Evolutionary conservation across 2,113 vertebrate species (phyloP), one percentile per base, ranked within the genome.

Genomic region (Vireo altiloquus): DNA sequence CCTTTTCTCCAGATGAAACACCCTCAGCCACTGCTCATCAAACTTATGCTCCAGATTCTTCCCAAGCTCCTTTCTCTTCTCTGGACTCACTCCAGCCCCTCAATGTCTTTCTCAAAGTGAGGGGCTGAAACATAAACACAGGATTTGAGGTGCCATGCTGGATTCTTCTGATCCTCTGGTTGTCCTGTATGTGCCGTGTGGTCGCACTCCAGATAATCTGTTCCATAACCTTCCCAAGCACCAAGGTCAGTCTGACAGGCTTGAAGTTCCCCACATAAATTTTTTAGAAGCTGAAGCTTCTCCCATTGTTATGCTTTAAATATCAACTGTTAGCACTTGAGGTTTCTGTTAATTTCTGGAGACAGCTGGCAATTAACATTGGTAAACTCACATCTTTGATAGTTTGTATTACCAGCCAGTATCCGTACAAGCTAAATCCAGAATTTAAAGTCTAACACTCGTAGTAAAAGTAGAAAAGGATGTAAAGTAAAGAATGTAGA

Each of bases 151-250:
- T 52, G 16, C 37, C 10, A 4, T 50, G 59, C 22, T 74, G 52
- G 37, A 42, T 52, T 20, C 31, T 82, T 44, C 10, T 74, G 28
- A 20, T 52, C 33, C 9, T 17, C 52, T 74, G 31, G 27, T 24
- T 59, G 68, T n/a, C 44, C 44, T 24, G 28, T 39, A 16, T 23
- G 14, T 28, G 8, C 37, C 0, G 0, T 33, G 33, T 74, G 50
- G 23, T 57, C 0, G 0, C 57, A 33, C 35, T 50, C 33, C 9
- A 28, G 42, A 37, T 50, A 13, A 33, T 57, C 8, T 52, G 27
- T 50, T 65, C 68, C 23, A 23, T 59, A 37, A 42, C 31, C 18
- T 65, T 72, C 22, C 44, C 0, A 0, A 27, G 25, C 86, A 57
- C 27, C 44, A 57, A 33, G 25, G 50, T 56, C 66, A 50, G 12